These are phyloP conservation scores for Odontomachus brunneus DNA, from an alignment of 1,140 invertebrate genomes.

Conservation along the genomic window DNA sequence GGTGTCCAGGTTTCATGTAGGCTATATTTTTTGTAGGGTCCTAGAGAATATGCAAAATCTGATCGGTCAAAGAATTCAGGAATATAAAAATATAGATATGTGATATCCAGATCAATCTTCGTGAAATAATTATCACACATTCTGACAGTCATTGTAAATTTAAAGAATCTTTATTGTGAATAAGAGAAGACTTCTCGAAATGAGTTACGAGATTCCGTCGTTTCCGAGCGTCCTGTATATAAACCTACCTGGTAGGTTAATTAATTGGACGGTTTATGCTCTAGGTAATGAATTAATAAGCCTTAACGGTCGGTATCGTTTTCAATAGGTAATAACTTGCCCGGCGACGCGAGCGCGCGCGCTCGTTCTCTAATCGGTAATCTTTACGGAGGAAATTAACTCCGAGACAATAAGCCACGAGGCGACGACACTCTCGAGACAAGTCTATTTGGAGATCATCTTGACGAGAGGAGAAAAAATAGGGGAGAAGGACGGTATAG, in stretches of 20 bases:
- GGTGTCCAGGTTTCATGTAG: too few relatives aligned
- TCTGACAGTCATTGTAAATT: too few relatives aligned
- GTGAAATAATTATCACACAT: too few relatives aligned
- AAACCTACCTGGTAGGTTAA: too few relatives aligned
- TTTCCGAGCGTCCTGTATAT: neutral
- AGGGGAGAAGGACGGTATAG: neutral
- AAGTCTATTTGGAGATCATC: neutral
- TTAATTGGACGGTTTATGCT: neutral
- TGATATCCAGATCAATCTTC: too few relatives aligned
- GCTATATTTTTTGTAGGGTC: too few relatives aligned
- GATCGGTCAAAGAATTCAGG: too few relatives aligned
- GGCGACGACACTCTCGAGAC: neutral
- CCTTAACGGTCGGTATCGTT: neutral
- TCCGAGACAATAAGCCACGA: neutral
- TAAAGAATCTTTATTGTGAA: too few relatives aligned
- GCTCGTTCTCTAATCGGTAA: neutral
- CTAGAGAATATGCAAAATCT: too few relatives aligned
- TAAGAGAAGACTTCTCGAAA: neutral
- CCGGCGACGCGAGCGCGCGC: neutral
- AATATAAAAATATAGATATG: too few relatives aligned
- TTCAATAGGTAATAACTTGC: constrained; percentile 22
- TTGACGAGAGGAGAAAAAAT: neutral
- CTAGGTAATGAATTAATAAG: constrained; percentile 27
- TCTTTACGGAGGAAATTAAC: constrained; percentile 5
- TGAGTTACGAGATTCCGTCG: neutral